Percentiles rank a stretch among this genome's conserved stretches.
phyloP scores from a whole-genome alignment of 1,140 invertebrate species.

The Elymnias hypermnestra region DNA sequence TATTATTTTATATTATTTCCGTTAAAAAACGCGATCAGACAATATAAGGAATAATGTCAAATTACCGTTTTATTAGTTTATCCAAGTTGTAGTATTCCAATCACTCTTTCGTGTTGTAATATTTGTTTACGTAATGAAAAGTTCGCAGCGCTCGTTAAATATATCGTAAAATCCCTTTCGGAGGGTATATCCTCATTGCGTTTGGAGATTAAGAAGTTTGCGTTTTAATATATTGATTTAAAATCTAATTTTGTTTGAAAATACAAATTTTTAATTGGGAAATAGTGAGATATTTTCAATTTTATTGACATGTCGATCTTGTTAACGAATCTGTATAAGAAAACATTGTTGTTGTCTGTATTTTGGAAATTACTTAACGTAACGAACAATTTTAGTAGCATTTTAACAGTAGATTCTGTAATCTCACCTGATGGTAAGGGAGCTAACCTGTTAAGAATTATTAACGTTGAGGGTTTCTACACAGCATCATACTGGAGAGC shows the following conservation, averaged over 20 bases:
- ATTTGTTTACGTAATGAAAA: neutral
- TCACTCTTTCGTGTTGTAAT: neutral
- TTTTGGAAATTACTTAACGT: neutral
- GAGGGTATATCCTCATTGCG: neutral
- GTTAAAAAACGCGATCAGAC: too few species aligned
- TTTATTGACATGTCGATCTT: neutral
- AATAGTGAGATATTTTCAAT: neutral
- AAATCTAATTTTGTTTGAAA: neutral
- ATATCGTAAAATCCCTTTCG: neutral
- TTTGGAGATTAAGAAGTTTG: neutral
- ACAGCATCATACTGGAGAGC: too few species aligned
- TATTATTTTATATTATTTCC: too few species aligned
- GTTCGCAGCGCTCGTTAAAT: neutral
- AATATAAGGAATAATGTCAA: too few species aligned
- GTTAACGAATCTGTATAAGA: neutral
- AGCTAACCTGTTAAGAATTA: too few species aligned
- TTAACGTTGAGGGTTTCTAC: too few species aligned
- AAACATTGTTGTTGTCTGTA: neutral
- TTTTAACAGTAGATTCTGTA: too few species aligned
- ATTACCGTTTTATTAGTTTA: too few species aligned
- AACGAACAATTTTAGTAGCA: too few species aligned
- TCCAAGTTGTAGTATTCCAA: too few species aligned
- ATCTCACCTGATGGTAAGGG: too few species aligned
- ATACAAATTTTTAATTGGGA: neutral
- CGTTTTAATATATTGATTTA: neutral